These are phyloP conservation scores for Itoplectis maculator DNA, from an alignment of 2,888 invertebrate genomes.

Conservation along the genomic window DNA sequence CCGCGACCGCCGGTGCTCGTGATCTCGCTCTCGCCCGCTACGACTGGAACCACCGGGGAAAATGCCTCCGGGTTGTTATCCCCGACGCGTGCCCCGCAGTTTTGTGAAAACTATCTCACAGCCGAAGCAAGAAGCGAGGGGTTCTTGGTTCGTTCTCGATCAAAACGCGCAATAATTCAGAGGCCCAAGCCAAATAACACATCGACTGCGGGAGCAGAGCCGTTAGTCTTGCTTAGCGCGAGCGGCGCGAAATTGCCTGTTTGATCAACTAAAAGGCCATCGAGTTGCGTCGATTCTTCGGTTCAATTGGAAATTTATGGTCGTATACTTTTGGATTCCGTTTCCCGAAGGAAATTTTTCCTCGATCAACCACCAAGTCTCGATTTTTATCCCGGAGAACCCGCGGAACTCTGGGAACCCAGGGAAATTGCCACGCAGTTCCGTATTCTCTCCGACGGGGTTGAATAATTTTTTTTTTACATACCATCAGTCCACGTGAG, in stretches of 20 bases:
- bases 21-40: conserved; percentile 31
- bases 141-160: conserved; percentile 37
- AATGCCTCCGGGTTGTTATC: conserved; percentile 43
- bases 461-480: neutral
- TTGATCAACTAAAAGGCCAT: neutral
- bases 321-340: conserved; percentile 29
- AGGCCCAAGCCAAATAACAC: conserved; percentile 45
- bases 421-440: neutral
- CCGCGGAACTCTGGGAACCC: no score
- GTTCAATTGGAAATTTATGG: neutral
- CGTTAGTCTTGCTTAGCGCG: conserved; percentile 59
- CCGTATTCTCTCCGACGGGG: neutral
- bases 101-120: conserved; percentile 61
- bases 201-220: conserved; percentile 33
- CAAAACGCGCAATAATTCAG: conserved; percentile 61
- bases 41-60: conserved; percentile 49
- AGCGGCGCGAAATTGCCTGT: neutral
- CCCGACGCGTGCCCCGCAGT: conserved; percentile 44
- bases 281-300: neutral
- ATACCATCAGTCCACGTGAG: conserved; percentile 15
- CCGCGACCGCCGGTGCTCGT: conserved; percentile 35
- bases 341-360: neutral
- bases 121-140: no score
- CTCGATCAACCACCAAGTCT: neutral
- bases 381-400: neutral